Conservation (phyloP, 2,888 invertebrate genomes). For the Pyrrhosoma nymphula region DNA sequence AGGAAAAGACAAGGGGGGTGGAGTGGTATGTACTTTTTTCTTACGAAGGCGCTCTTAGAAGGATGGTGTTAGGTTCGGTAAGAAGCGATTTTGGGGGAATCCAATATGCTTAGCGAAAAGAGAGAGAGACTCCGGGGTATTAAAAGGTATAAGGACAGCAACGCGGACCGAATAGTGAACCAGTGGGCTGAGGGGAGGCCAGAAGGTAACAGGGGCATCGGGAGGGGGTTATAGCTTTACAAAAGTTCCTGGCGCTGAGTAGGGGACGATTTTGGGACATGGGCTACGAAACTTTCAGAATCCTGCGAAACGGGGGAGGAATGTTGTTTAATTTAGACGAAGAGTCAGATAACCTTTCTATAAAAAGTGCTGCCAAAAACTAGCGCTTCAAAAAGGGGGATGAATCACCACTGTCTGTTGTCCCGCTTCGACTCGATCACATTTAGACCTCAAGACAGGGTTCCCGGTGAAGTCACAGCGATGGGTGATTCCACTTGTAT, state of each 20-base stretch:
- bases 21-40: background rate
- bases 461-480: no score
- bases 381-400: no score
- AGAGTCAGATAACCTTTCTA: no score
- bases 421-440: no score
- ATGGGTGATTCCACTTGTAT: no score
- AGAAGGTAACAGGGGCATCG: background rate
- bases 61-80: background rate
- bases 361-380: no score
- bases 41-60: background rate
- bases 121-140: background rate
- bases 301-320: background rate
- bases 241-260: no score
- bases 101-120: slow-evolving; percentile 1
- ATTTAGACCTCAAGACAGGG: no score
- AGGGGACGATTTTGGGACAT: no score
- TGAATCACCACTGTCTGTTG: no score
- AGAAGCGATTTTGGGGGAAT: background rate
- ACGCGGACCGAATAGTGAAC: background rate
- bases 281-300: no score
- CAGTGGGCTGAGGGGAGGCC: background rate
- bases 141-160: background rate
- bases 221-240: background rate
- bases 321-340: no score
- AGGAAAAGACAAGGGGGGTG: background rate